Evolutionary conservation across 2,113 vertebrate genomes (phyloP), one percentile per base, ranked within the genome.

Genomic region (Caranx melampygus): DNA sequence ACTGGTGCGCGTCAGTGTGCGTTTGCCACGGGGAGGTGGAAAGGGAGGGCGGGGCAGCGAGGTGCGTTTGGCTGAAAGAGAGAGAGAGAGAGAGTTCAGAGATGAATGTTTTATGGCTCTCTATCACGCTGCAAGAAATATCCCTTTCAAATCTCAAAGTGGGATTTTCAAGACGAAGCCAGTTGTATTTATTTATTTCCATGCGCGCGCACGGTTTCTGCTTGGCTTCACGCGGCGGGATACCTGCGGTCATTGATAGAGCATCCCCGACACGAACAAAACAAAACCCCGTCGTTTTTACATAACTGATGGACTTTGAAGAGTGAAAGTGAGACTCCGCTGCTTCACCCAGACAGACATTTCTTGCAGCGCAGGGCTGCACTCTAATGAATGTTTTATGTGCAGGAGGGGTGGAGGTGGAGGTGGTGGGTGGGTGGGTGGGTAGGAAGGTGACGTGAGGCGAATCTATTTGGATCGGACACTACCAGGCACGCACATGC

Each of bases 321-420:
- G 70, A 44, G 74, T 68, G 58, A 75, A 55, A 75, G 18, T 33
- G 62, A 73, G 55, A 67, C 70, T 61, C 75, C 55, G 79, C 72
- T 66, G 51, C 75, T 78, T 86, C 79, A 79, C 86, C 81, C 79
- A 72, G 58, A 55, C 69, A 49, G 87, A 75, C 75, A 81, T 82
- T 84, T 91, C 71, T 91, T 81, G 81, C 81, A 83, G 90, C 58
- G 72, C 84, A 91, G 91, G 82, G 87, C 92, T 93, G 90, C 91
- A 84, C 94, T 83, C 94, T 93, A 93, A 96, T 97, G 94, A 97
- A 97, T 97, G 95, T 97, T 96, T 96, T 95, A 96, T 96, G 95
- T 92, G 94, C 95, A 95, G 94, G 93, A 94, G 94, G 94, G 94
- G 94, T 94, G 94, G 95, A 94, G 94, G 94, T 91, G 94, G 94